Conservation (phyloP, 2,113 vertebrate genomes). For the Eulacestoma nigropectus region DNA sequence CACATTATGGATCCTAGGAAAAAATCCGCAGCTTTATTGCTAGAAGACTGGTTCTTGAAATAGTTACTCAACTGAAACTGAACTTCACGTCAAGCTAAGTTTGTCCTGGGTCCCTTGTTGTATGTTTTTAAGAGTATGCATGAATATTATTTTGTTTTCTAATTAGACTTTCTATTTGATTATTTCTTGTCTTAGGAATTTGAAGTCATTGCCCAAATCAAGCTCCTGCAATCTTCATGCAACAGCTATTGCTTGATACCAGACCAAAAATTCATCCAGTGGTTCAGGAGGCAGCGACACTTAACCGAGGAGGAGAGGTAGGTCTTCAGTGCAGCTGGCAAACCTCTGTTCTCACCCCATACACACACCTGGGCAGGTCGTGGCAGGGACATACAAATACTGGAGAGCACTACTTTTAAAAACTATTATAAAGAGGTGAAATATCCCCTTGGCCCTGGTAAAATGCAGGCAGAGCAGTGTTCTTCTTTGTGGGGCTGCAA, state of each 20-base stretch:
- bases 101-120: neutral
- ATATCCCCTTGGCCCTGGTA: neutral
- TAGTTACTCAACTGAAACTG: neutral
- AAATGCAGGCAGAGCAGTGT: neutral
- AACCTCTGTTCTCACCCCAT: neutral
- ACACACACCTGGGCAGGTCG: neutral
- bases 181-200: slow-evolving; percentile 80
- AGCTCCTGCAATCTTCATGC: slow-evolving; percentile 90
- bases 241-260: slow-evolving; percentile 89
- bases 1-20: neutral
- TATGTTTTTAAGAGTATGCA: neutral
- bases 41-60: neutral
- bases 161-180: neutral
- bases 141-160: neutral
- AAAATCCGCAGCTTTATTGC: neutral
- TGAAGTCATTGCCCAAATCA: slow-evolving; percentile 94
- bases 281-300: slow-evolving; percentile 83
- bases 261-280: slow-evolving; percentile 82
- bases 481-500: neutral
- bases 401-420: neutral
- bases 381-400: neutral
- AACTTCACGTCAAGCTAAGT: neutral
- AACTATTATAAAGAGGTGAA: neutral
- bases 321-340: neutral
- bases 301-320: slow-evolving; percentile 91